Conservation (phyloP, 1,140 invertebrate genomes). For the Cydia strobilella region DNA sequence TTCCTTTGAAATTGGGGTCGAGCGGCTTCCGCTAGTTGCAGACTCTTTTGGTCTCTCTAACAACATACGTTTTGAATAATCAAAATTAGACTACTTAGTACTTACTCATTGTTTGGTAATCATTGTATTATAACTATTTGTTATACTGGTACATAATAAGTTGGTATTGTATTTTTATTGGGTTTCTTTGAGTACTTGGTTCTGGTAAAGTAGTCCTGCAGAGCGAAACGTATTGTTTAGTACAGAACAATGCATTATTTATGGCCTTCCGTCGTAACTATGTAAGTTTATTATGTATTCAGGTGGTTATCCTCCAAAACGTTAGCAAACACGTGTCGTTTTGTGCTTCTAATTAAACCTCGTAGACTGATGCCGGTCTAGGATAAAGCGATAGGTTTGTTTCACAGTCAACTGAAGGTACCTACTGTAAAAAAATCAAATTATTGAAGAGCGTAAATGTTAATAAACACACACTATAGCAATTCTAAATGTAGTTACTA, state of each 20-base stretch:
- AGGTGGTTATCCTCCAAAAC: slow-evolving; percentile 25
- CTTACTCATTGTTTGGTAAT: no score
- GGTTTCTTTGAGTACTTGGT: background rate
- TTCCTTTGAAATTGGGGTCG: no score
- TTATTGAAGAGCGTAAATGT: background rate
- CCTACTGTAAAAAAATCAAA: background rate
- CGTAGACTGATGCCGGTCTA: slow-evolving; percentile 17
- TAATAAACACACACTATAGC: background rate
- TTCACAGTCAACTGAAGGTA: background rate
- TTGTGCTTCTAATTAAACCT: background rate
- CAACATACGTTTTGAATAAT: no score
- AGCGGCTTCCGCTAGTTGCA: no score
- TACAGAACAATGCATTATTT: slow-evolving; percentile 26
- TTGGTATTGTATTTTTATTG: background rate
- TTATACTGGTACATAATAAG: no score
- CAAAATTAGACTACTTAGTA: no score
- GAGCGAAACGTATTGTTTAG: slow-evolving; percentile 20
- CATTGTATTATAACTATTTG: no score
- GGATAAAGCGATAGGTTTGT: slow-evolving; percentile 29
- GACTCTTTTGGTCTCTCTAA: no score
- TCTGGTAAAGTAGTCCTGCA: background rate
- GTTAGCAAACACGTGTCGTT: slow-evolving; percentile 11
- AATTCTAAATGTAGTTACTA: background rate
- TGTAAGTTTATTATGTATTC: slow-evolving; percentile 27
- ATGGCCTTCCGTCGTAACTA: slow-evolving; percentile 13